Percentiles rank a stretch among this genome's conserved stretches.
phyloP scores from a whole-genome alignment of 2,888 invertebrate species.

The Punctoribates punctum region DNA sequence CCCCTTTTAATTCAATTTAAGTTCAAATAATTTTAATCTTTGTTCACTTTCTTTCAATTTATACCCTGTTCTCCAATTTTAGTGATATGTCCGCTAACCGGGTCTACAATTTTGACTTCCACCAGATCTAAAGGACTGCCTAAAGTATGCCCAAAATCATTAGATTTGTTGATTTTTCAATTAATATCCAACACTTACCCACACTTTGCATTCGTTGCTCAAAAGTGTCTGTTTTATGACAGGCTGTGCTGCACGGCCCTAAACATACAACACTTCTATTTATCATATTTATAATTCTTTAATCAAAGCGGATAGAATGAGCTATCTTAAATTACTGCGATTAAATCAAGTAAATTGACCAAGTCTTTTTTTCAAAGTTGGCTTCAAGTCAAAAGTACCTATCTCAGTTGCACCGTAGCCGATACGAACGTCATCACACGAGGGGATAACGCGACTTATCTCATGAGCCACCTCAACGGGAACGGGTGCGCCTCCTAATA shows the following conservation, averaged over 20 bases:
- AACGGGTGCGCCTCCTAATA: constrained; percentile 43
- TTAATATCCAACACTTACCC: background rate
- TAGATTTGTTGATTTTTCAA: background rate
- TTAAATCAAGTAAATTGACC: no score
- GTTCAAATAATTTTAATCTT: constrained; percentile 71
- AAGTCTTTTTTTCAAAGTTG: no score
- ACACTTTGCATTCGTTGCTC: constrained; percentile 37
- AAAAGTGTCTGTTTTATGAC: constrained; percentile 19
- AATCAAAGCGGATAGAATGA: no score
- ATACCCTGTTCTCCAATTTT: constrained; percentile 63
- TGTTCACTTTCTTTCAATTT: constrained; percentile 66
- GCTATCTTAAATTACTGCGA: no score
- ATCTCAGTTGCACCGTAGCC: constrained; percentile 45
- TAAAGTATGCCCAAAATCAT: background rate
- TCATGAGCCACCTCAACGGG: constrained; percentile 39
- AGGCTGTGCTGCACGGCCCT: constrained; percentile 31
- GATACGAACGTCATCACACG: constrained; percentile 36
- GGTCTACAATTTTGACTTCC: constrained; percentile 58
- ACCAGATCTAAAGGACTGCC: constrained; percentile 42
- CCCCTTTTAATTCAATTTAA: no score
- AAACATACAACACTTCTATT: no score
- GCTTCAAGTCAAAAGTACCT: no score
- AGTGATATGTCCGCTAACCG: constrained; percentile 61
- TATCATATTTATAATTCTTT: no score
- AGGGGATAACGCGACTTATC: constrained; percentile 34